Evolutionary conservation across 2,113 vertebrate genomes (phyloP), one percentile per base, ranked within the genome.

Genomic region (Trichomycterus rosablanca): DNA sequence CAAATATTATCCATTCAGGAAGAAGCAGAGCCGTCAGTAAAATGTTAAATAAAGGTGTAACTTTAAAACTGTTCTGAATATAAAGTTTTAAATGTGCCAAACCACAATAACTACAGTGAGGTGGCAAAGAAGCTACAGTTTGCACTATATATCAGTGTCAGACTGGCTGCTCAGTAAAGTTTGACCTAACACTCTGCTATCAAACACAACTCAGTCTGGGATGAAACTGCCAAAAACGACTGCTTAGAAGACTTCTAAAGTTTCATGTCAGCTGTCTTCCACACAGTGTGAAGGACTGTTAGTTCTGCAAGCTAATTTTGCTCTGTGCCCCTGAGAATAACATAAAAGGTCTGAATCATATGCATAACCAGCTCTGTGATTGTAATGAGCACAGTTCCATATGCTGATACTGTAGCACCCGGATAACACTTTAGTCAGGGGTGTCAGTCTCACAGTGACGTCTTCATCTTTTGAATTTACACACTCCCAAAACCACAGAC

Each of bases 11-110:
- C n/a, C n/a, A n/a, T n/a, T n/a, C n/a, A n/a, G n/a, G 77, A 64
- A 74, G 52, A 73, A 57, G 58, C 34, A 85, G 66, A 87, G 74
- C 67, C 76, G 66, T 79, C 37, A 42, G 50, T 28, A 15, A 42
- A 37, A 16, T 51, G 49, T 46, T 46, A 59, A 50, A 43, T 48
- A 16, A 15, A 53, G 7, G 49, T 50, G 28, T 19, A 5, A 1
- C 4, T 8, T 11, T 5, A 5, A 40, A 30, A 30, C 26, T 4
- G 3, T 30, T 30, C 3, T 30, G 26, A 3, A 4, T 30, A 30
- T 4, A 30, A 30, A 30, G 26, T 7, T 30, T 7, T 30, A 4
- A 3, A 30, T 30, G 26, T 7, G 26, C 7, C 7, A 30, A 30
- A 30, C 3, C 26, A 3, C 26, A 30, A 30, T 30, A 30, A 30